phyloP scores from a whole-genome alignment of 2,888 invertebrate genomes.

The Agriotes lineatus region DNA sequence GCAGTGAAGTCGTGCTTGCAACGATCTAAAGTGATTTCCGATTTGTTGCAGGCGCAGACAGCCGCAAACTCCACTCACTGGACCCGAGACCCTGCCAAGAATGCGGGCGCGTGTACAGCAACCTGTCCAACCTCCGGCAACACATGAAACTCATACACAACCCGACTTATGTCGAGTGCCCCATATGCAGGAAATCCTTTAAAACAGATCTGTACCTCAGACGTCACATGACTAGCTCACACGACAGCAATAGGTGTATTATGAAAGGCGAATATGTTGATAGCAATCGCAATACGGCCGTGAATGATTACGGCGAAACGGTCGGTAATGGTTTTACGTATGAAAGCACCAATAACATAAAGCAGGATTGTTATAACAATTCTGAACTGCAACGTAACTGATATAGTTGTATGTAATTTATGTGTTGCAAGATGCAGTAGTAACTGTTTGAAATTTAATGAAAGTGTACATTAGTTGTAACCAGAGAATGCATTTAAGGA shows the following conservation, averaged over 20 bases:
- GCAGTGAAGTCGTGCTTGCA: conserved; percentile 59
- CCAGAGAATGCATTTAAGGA: no score
- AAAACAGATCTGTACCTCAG: conserved; percentile 75
- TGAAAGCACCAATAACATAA: background rate
- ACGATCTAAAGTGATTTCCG: conserved; percentile 53
- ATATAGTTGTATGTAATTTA: background rate
- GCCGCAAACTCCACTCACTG: conserved; percentile 66
- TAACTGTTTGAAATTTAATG: background rate
- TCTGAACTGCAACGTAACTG: background rate
- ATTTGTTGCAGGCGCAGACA: conserved; percentile 63
- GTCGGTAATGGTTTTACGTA: background rate
- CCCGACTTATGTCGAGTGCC: conserved; percentile 73
- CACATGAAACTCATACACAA: conserved; percentile 76
- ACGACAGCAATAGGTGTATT: conserved; percentile 58
- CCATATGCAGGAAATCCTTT: conserved; percentile 73
- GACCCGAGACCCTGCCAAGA: conserved; percentile 73
- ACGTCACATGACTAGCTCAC: conserved; percentile 72
- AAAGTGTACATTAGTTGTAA: background rate
- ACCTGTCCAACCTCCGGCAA: conserved; percentile 74
- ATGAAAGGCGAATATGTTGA: conserved; percentile 14
- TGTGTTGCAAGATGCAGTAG: background rate
- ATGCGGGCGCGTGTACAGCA: conserved; percentile 76
- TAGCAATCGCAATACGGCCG: conserved; percentile 23
- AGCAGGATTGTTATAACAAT: conserved; percentile 3
- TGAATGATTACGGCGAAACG: conserved; percentile 10